A percentile compares a stretch with the other conserved stretches of the same genome.
Conservation (phyloP, 2,113 vertebrate genomes). For the Sarotherodon lohbergeri region DNA sequence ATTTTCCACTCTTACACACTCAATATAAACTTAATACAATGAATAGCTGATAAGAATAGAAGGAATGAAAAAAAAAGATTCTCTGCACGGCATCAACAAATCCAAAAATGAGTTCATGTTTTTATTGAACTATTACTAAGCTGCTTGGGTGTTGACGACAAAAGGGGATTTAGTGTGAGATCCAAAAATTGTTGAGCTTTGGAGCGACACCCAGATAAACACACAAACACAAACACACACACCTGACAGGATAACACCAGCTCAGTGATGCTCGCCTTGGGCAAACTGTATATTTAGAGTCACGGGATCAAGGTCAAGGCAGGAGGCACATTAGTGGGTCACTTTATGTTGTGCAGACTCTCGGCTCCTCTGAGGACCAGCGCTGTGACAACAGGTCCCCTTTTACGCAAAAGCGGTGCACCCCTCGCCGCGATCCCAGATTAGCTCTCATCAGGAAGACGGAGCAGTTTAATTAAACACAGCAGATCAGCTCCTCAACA, state of each 20-base stretch:
- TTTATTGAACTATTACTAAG: constrained; percentile 9
- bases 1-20: background rate
- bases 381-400: constrained; percentile 54
- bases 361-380: background rate
- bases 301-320: constrained; percentile 52
- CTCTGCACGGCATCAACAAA: background rate
- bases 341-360: constrained; percentile 16
- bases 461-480: constrained; percentile 61
- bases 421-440: constrained; percentile 19
- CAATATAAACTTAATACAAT: background rate
- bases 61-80: background rate
- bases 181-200: constrained; percentile 1
- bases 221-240: constrained; percentile 11
- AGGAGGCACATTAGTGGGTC: background rate
- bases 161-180: constrained; percentile 18
- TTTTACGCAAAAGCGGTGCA: background rate
- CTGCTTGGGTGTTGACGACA: background rate
- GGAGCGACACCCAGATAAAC: background rate
- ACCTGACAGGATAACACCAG: constrained; percentile 18
- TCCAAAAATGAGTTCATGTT: constrained; percentile 6
- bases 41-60: constrained; percentile 6
- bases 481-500: constrained; percentile 34
- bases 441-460: constrained; percentile 45
- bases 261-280: background rate
- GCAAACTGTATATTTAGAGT: constrained; percentile 8